phyloP scores from a whole-genome alignment of 2,888 invertebrate genomes.

The Anagyrus pseudococci region DNA sequence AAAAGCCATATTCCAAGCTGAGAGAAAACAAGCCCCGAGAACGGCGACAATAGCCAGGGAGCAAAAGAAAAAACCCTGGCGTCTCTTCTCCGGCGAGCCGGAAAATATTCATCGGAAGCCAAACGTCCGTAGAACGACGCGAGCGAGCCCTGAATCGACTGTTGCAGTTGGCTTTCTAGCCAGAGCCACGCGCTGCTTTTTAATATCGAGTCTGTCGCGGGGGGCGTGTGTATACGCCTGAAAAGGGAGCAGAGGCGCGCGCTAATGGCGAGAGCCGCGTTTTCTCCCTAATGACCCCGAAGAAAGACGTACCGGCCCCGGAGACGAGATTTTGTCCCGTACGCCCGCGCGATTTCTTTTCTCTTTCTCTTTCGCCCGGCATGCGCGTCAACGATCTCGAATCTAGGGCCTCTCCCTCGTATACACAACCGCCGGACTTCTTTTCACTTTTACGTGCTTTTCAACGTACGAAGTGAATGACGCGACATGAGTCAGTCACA shows the following conservation, averaged over 20 bases:
- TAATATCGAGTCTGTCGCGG: constrained; percentile 37
- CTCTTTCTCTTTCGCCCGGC: neutral
- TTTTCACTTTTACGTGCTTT: neutral
- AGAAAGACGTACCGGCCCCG: constrained; percentile 40
- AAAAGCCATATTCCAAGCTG: constrained; percentile 3
- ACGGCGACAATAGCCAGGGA: neutral
- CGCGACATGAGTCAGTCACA: neutral
- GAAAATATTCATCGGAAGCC: constrained; percentile 22
- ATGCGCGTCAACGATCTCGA: too few species aligned
- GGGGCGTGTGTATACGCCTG: constrained; percentile 23
- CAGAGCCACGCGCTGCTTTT: neutral
- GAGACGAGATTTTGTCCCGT: neutral
- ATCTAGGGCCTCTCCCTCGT: too few species aligned
- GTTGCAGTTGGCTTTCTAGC: neutral
- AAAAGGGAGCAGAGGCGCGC: neutral
- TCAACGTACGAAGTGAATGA: neutral
- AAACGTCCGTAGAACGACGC: constrained; percentile 18
- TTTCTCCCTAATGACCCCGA: constrained; percentile 57
- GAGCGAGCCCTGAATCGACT: constrained; percentile 1
- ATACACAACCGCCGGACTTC: too few species aligned
- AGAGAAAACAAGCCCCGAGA: constrained; percentile 1
- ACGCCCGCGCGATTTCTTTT: neutral
- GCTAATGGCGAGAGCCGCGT: constrained; percentile 58
- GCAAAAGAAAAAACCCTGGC: neutral
- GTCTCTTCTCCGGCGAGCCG: neutral